Evolutionary conservation across 2,888 invertebrate genomes (phyloP), one percentile per base, ranked within the genome.

Genomic region (Cerastoderma edule): DNA sequence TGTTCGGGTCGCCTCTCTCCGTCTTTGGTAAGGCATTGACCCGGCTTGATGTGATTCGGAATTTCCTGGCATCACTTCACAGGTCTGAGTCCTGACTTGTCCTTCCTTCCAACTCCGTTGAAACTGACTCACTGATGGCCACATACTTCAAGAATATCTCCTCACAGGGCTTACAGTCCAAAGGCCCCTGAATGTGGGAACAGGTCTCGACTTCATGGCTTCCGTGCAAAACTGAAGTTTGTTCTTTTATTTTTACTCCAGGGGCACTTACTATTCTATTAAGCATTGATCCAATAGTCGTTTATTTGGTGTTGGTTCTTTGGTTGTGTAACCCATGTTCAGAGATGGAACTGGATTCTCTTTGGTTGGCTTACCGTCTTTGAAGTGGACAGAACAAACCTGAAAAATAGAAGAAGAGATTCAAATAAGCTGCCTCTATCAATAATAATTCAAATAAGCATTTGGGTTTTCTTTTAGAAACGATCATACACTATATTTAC

Each of bases 351-450:
- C 5, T 13, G 48, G 66, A 22, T 66, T 66, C 32, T 66, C n/a
- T 66, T 46, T 50, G 10, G 66, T 48, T 50, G 66, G 50, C 66
- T 32, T 33, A 50, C 66, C 50, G 2, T 66, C 66, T 10, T 30
- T 8, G 50, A 66, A 66, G 35, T 60, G 60, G 6, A 22, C n/a
- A 10, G 66, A 66, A 66, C 66, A 66, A 3, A 66, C 66, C 66
- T 66, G 50, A 27, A 27, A n/a, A 13, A 57, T 27, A n/a, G n/a
- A 8, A 22, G n/a, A 53, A 8, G n/a, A 53, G 8, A 22, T 22
- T 39, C 10, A 10, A 8, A 39, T 10, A 39, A 10, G 8, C 8
- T 39, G 39, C n/a, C n/a, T n/a, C n/a, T n/a, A n/a, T n/a, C n/a
- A n/a, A n/a, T n/a, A n/a, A n/a, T n/a, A n/a, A n/a, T n/a, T n/a